phyloP scores from a whole-genome alignment of 2,113 vertebrate species.

The Gasterosteus nipponicus region DNA sequence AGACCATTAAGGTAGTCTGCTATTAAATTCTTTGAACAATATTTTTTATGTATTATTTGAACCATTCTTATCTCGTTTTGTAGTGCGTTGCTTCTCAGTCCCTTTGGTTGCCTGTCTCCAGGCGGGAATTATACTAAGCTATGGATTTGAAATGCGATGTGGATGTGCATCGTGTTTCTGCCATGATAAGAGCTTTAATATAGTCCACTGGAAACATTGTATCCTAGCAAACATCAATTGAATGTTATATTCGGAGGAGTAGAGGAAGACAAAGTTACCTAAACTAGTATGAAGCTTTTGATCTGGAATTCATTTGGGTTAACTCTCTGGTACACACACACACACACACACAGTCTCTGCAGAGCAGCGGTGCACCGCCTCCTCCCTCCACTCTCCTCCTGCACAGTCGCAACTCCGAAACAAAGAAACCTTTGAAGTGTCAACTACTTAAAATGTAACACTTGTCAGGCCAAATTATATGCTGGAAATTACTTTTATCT shows the following conservation, averaged over 20 bases:
- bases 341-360: constrained; percentile 28
- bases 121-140: constrained; percentile 50
- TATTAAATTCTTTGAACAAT: background rate
- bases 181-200: constrained; percentile 19
- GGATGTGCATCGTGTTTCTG: constrained; percentile 26
- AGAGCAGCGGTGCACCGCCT: constrained; percentile 44
- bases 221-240: background rate
- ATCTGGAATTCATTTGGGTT: constrained; percentile 22
- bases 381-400: constrained; percentile 34
- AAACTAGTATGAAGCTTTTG: constrained; percentile 2
- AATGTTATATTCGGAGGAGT: constrained; percentile 5
- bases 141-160: constrained; percentile 36
- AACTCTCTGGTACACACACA: constrained; percentile 23
- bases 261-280: background rate
- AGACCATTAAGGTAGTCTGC: constrained; percentile 85
- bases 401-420: constrained; percentile 51
- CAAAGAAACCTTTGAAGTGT: constrained; percentile 66
- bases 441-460: constrained; percentile 59
- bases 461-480: constrained; percentile 55
- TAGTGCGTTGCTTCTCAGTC: background rate
- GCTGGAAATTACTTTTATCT: constrained; percentile 64
- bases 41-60: constrained; percentile 10
- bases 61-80: constrained; percentile 33
- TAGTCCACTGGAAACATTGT: constrained; percentile 11
- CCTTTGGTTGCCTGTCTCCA: constrained; percentile 37